Percentiles rank a stretch among this genome's conserved stretches.
These are phyloP conservation scores for Eupeodes latifasciatus DNA, from an alignment of 2,888 invertebrate genomes.

Conservation along the genomic window DNA sequence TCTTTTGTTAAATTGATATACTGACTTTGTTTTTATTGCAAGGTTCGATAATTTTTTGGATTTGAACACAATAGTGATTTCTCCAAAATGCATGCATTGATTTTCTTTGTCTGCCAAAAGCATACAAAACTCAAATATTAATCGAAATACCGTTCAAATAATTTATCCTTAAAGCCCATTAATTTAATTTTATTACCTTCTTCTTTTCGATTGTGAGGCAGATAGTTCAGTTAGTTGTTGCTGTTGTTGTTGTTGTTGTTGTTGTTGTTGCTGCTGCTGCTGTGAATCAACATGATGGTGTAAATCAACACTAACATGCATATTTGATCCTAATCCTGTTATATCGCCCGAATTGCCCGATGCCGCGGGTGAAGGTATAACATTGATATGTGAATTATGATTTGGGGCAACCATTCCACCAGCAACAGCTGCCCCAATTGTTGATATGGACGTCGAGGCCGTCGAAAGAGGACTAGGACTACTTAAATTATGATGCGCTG, in stretches of 20 bases:
- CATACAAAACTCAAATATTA: no score
- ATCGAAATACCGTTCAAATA: not conserved
- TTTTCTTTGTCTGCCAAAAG: no score
- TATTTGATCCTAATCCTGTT: slow-evolving; percentile 46
- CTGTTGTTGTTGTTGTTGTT: slow-evolving; percentile 3
- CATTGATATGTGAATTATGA: slow-evolving; percentile 66
- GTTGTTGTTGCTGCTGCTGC: no score
- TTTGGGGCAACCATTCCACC: slow-evolving; percentile 77
- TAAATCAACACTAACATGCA: slow-evolving; percentile 68
- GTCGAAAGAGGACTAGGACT: slow-evolving; percentile 73
- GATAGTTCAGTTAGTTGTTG: slow-evolving; percentile 75
- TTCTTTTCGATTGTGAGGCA: slow-evolving; percentile 75
- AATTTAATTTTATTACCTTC: slow-evolving; percentile 73
- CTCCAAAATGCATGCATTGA: no score
- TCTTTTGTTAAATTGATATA: no score
- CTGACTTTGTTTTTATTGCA: no score
- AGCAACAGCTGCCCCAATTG: slow-evolving; percentile 76
- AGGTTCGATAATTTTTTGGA: no score
- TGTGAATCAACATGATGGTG: slow-evolving; percentile 76
- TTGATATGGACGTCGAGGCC: slow-evolving; percentile 71
- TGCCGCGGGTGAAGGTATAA: slow-evolving; percentile 55
- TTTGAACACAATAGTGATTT: no score
- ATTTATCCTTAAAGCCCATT: not conserved
- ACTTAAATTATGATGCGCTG: slow-evolving; percentile 66
- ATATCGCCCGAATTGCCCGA: slow-evolving; percentile 60